Conservation (phyloP, 2,888 invertebrate species). For the Anoncus sp. region DNA sequence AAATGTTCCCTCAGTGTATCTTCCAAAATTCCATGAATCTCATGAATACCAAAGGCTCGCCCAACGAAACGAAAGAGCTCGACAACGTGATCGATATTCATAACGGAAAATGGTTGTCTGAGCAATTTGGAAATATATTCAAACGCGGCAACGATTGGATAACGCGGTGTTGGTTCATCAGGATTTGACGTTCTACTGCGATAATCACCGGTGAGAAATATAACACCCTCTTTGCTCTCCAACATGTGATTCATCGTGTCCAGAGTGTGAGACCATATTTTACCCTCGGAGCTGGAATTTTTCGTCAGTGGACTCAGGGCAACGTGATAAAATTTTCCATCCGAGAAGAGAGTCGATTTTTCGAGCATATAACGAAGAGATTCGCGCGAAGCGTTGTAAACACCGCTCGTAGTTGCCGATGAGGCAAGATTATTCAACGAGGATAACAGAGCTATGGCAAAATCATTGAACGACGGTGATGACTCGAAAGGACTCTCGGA, state of each 20-base stretch:
- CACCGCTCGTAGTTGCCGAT: constrained; percentile 69
- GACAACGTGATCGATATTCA: constrained; percentile 76
- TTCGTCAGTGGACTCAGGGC: constrained; percentile 74
- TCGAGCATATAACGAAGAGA: constrained; percentile 75
- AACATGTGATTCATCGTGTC: constrained; percentile 76
- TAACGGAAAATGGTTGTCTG: constrained; percentile 79
- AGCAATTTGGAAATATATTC: constrained; percentile 74
- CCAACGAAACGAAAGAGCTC: constrained; percentile 75
- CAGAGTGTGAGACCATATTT: constrained; percentile 77
- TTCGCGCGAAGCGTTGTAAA: constrained; percentile 74
- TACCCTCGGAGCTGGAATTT: constrained; percentile 69
- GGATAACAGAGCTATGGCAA: constrained; percentile 71
- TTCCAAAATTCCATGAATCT: constrained; percentile 73
- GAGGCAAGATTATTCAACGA: constrained; percentile 75
- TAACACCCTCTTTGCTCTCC: constrained; percentile 75
- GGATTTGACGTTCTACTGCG: constrained; percentile 67
- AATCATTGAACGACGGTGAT: constrained; percentile 64
- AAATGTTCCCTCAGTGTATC: constrained; percentile 72
- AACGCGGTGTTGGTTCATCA: constrained; percentile 65
- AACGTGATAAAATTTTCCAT: constrained; percentile 75
- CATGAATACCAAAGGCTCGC: constrained; percentile 74
- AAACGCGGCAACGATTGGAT: constrained; percentile 73
- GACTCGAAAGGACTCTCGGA: constrained; percentile 70
- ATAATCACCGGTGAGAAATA: constrained; percentile 75
- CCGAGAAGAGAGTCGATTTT: constrained; percentile 71